phyloP scores from a whole-genome alignment of 2,888 invertebrate species.

The Tenodera sinensis region DNA sequence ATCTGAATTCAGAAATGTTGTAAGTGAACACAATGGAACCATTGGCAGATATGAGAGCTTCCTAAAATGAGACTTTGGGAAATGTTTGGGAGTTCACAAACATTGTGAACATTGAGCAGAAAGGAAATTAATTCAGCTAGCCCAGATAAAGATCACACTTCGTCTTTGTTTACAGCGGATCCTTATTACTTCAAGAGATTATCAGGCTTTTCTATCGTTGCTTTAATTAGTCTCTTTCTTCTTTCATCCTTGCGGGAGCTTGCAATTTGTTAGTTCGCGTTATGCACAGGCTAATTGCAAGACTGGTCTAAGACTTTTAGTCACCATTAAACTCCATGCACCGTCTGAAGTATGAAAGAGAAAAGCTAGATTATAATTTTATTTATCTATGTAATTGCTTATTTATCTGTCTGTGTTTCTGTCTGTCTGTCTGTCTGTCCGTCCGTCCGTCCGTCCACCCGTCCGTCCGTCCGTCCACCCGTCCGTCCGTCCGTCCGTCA shows the following conservation, averaged over 20 bases:
- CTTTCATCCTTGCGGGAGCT: background rate
- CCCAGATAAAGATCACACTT: background rate
- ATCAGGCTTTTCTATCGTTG: background rate
- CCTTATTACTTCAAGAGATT: background rate
- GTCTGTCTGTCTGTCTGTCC: no score
- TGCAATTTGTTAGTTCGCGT: background rate
- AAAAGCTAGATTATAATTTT: no score
- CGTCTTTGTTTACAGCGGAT: background rate
- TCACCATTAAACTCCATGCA: background rate
- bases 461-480: no score
- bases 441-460: no score
- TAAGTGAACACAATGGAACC: no score
- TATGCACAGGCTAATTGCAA: background rate
- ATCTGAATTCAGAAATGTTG: no score
- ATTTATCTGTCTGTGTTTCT: no score
- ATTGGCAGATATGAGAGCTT: background rate
- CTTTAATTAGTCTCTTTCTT: background rate
- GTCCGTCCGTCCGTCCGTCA: no score
- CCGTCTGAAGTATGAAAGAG: no score
- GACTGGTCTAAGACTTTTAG: background rate
- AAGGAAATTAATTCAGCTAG: background rate
- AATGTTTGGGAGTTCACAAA: background rate
- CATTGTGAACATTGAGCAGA: background rate
- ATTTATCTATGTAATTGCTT: no score
- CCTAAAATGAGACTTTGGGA: background rate